A percentile compares a stretch with the other conserved stretches of the same genome.
Conservation (phyloP, 2,888 invertebrate genomes). For the Acleris emargana region DNA sequence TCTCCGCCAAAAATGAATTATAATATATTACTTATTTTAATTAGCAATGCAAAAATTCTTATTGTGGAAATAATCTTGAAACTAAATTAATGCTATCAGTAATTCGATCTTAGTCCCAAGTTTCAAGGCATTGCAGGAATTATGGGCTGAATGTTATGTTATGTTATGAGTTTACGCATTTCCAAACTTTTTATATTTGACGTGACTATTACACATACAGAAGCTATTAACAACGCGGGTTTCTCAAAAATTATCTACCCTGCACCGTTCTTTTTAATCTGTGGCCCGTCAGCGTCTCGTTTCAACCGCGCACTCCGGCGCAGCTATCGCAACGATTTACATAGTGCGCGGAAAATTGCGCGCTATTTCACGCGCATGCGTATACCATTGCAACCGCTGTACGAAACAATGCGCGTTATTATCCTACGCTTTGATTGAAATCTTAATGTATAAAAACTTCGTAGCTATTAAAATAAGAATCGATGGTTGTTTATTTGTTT, state of each 20-base stretch:
- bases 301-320: slow-evolving; percentile 21
- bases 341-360: slow-evolving; percentile 29
- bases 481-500: neutral
- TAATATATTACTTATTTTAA: too few species aligned
- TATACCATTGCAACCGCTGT: slow-evolving; percentile 19
- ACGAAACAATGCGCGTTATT: slow-evolving; percentile 27
- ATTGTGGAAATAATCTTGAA: too few species aligned
- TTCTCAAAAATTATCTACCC: too few species aligned
- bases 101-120: too few species aligned
- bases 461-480: neutral
- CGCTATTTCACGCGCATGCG: slow-evolving; percentile 27
- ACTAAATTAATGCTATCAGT: too few species aligned
- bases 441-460: neutral
- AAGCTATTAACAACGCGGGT: too few species aligned
- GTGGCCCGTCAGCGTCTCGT: slow-evolving; percentile 24
- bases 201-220: too few species aligned
- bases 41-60: too few species aligned
- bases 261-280: slow-evolving; percentile 15
- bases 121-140: too few species aligned
- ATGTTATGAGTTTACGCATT: too few species aligned
- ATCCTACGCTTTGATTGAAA: slow-evolving; percentile 13
- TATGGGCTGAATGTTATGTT: too few species aligned
- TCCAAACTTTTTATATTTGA: too few species aligned
- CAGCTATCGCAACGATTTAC: slow-evolving; percentile 31
- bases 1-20: neutral